A percentile compares a stretch with the other conserved stretches of the same genome.
These are phyloP conservation scores for Ceriagrion tenellum DNA, from an alignment of 2,888 invertebrate genomes.

Conservation along the genomic window DNA sequence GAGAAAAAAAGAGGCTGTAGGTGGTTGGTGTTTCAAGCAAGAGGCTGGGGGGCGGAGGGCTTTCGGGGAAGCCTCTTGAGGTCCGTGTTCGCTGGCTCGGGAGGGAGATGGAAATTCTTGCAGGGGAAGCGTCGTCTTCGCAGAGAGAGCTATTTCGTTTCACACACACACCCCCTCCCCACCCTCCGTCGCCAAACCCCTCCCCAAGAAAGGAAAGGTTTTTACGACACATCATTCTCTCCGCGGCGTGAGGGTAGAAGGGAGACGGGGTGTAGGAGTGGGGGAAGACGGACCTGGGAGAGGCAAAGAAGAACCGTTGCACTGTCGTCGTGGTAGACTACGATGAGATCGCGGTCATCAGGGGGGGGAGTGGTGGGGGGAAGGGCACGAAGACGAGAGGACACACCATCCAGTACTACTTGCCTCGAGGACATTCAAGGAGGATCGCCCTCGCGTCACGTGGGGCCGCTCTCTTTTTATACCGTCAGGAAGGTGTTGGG, in stretches of 20 bases:
- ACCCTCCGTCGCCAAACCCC: background rate
- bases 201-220: slow-evolving; percentile 19
- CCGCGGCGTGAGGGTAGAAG: background rate
- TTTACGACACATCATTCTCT: slow-evolving; percentile 64
- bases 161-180: background rate
- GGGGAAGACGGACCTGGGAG: background rate
- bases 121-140: background rate
- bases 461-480: background rate
- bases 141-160: background rate
- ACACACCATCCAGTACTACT: background rate
- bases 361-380: background rate
- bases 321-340: slow-evolving; percentile 11
- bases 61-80: background rate
- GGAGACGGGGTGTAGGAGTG: background rate
- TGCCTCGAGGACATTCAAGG: background rate
- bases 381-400: no score
- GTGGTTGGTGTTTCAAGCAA: no score
- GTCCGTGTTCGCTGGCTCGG: background rate
- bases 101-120: slow-evolving; percentile 1
- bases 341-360: background rate
- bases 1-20: no score
- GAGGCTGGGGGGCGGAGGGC: background rate
- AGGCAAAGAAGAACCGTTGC: slow-evolving; percentile 31
- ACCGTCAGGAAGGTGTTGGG: background rate
- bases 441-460: background rate